Base-by-base conservation (phyloP, 2,797 vertebrate genomes). In the Forpus xanthops region DNA sequence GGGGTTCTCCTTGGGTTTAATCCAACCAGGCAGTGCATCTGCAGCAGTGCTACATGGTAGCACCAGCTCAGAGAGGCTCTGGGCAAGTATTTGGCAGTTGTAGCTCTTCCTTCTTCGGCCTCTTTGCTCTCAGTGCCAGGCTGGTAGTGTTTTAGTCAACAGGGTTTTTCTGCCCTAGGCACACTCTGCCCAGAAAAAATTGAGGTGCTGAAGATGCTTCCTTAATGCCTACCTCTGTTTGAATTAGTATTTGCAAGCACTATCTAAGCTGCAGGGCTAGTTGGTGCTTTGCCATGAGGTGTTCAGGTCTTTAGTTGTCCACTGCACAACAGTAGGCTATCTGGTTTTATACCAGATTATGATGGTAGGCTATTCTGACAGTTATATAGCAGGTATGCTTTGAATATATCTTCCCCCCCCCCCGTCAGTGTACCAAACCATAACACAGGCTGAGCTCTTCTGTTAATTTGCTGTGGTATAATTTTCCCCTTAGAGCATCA, bases 1-100 rank as follows among this genome's bases (percentile, higher is more conserved):
- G 3, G 13, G 4, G 11, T 79, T 41, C 52, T 53, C 44, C 37
- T 42, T 0, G 0, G 6, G 20, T 87, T 47, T 21, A 39, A 25
- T 45, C 33, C 45, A n/a, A 2, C 27, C 52, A 47, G 45, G 33
- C 33, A 33, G 33, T 8, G 18, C 33, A 9, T 13, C 23, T 5
- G 0, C 11, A 68, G 62, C 28, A 13, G 3, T 16, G 18, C 8
- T 35, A 2, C 41, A 3, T 23, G 41, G 20, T 47, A 74, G 68
- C 41, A 44, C 16, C 78, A 39, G 21, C 52, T 74, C 61, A 74
- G 61, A 19, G 37, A 64, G 53, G 31, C 58, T 67, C 71, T 42
- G 28, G 58, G 25, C n/a, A 35, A 15, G 9, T 1, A 13, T 14
- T 30, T 24, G 49, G 16, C 19, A 44, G 16, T 8, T n/a, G 18